Conservation (phyloP, 2,888 invertebrate species). For the Zeuzera pyrina region DNA sequence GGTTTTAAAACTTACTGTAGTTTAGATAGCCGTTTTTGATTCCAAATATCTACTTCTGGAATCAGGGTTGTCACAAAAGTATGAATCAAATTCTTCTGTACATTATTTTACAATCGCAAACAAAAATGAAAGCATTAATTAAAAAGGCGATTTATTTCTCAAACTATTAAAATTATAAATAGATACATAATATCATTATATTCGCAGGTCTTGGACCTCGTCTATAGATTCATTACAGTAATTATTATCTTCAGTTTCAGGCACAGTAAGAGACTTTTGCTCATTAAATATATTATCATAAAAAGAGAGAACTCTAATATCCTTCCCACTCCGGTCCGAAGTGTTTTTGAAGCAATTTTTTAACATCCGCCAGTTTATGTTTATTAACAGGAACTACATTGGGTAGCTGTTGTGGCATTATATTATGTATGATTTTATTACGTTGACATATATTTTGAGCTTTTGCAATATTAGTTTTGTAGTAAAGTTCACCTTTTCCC, state of each 20-base stretch:
- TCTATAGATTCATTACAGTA: slow-evolving; percentile 11
- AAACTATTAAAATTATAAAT: too few species aligned
- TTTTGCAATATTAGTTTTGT: too few species aligned
- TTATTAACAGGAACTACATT: too few species aligned
- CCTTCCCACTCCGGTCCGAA: slow-evolving; percentile 13
- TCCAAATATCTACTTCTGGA: slow-evolving; percentile 3
- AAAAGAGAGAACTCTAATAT: slow-evolving; percentile 5
- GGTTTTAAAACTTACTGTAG: slow-evolving; percentile 5
- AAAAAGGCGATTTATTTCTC: too few species aligned
- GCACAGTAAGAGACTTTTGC: slow-evolving; percentile 5
- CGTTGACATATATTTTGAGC: slow-evolving; percentile 11
- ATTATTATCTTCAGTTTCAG: slow-evolving; percentile 6
- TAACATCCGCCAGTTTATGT: slow-evolving; percentile 14
- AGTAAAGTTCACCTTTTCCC: too few species aligned
- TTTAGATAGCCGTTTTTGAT: slow-evolving; percentile 10
- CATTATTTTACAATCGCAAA: slow-evolving; percentile 4
- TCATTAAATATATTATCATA: too few species aligned
- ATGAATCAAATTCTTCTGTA: neutral
- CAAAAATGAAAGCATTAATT: neutral
- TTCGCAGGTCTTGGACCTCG: slow-evolving; percentile 7
- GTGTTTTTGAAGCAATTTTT: slow-evolving; percentile 12
- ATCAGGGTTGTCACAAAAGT: slow-evolving; percentile 7
- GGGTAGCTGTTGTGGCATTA: slow-evolving; percentile 6
- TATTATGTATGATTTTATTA: slow-evolving; percentile 1
- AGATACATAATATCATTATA: too few species aligned